Percentiles rank a stretch among this genome's conserved stretches.
These are phyloP conservation scores for Callipepla squamata DNA, from an alignment of 2,113 vertebrate species.

Conservation along the genomic window DNA sequence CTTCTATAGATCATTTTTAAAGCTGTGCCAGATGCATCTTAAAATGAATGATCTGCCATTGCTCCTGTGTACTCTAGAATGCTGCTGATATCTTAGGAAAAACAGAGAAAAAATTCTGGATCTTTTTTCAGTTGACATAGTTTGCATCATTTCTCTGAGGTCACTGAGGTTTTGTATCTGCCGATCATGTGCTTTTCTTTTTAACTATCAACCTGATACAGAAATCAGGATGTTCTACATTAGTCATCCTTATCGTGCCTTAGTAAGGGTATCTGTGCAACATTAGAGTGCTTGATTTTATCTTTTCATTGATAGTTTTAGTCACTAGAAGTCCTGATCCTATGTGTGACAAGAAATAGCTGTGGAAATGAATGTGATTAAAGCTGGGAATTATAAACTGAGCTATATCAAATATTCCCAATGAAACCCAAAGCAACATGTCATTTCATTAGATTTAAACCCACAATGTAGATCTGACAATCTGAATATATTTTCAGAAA, in stretches of 20 bases:
- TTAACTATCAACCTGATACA: background rate
- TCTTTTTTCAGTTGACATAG: background rate
- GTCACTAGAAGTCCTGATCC: background rate
- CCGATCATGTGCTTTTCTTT: background rate
- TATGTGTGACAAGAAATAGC: background rate
- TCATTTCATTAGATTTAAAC: background rate
- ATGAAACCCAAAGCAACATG: background rate
- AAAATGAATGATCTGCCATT: background rate
- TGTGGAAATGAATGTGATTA: background rate
- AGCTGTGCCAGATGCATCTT: background rate
- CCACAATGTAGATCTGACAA: background rate
- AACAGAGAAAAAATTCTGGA: background rate
- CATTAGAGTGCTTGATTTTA: background rate
- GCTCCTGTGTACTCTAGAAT: background rate
- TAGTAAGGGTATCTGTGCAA: background rate
- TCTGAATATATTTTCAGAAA: background rate
- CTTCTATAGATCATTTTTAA: background rate
- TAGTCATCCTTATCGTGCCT: background rate
- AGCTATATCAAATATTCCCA: background rate
- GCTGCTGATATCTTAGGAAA: background rate
- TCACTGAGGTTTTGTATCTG: background rate
- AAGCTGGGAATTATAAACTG: background rate
- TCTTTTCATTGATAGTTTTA: conserved; percentile 15
- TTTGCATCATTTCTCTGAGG: background rate
- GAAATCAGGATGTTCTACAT: background rate